Base-by-base conservation (phyloP, 2,113 vertebrate genomes). In the Triplophysa siluroides region DNA sequence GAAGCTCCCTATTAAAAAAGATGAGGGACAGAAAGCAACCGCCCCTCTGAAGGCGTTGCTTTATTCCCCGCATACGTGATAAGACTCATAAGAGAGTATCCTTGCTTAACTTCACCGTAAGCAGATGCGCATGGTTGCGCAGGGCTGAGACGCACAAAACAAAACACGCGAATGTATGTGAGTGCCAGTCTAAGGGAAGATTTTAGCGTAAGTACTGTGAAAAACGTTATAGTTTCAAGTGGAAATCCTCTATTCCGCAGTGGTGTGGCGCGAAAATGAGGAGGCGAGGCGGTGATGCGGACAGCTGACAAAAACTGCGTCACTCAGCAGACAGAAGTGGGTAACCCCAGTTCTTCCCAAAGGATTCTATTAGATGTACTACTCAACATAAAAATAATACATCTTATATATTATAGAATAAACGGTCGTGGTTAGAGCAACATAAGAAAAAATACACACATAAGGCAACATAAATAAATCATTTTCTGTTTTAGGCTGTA, bases 201-300 rank as follows among this genome's bases (percentile, higher is more conserved):
- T 18, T 16, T 61, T 4, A 9, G 8, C 6, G 58, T 21, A 67
- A 24, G 29, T 21, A 54, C 67, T n/a, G 14, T 19, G 47, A 61
- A 79, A 14, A 64, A 54, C 23, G 62, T 65, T 63, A 52, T 21
- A 19, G 43, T 69, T 47, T 29, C 11, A 38, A 56, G 33, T 58
- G 76, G 83, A 76, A 84, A 84, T 81, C 76, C 83, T 79, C 38
- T 63, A 5, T 43, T 74, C 63, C 70, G 61, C 1, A 73, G 0
- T 68, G 54, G 83, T 85, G 80, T 77, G 41, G 0, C 3, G 58
- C 18, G 84, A 60, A 80, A 83, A 77, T 72, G 63, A 0, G 24
- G 62, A 62, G 85, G 83, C 80, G 79, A 81, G 21, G 77, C 86
- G 62, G 82, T 83, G 61, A 78, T 82, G 86, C 85, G 61, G 19